phyloP scores from a whole-genome alignment of 2,113 vertebrate genomes.

The Scomber japonicus region DNA sequence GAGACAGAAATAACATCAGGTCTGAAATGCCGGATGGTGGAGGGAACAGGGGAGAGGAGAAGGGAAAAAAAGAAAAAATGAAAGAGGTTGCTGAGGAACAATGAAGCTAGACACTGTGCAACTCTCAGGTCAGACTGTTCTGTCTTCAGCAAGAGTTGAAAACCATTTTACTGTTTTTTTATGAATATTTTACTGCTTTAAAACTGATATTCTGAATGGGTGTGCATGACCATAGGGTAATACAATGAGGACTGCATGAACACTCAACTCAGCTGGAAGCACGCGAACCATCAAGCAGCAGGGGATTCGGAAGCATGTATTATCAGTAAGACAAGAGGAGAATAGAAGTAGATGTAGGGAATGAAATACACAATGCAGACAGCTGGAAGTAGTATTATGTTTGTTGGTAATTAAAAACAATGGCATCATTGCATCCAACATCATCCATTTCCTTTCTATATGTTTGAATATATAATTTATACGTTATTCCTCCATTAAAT shows the following conservation, averaged over 20 bases:
- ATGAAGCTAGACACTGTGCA: too few relatives aligned
- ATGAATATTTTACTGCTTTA: not conserved
- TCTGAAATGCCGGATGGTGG: not conserved
- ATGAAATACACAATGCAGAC: constrained; percentile 11
- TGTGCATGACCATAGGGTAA: too few relatives aligned
- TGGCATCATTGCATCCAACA: not conserved
- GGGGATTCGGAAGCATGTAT: not conserved
- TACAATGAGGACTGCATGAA: not conserved
- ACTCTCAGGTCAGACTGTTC: not conserved
- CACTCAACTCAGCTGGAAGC: constrained; percentile 16
- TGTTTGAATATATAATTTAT: not conserved
- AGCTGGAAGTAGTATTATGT: not conserved
- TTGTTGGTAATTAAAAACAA: not conserved
- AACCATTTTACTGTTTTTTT: not conserved
- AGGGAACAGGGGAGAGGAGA: not conserved
- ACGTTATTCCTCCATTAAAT: too few relatives aligned
- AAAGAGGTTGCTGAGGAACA: not conserved
- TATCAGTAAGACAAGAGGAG: constrained; percentile 6
- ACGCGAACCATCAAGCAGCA: constrained; percentile 1
- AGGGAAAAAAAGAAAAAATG: not conserved
- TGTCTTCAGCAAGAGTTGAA: not conserved
- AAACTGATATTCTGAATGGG: not conserved
- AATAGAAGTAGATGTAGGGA: constrained; percentile 1
- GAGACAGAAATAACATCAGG: constrained; percentile 9
- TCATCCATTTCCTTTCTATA: not conserved